These are phyloP conservation scores for Callithrix jacchus DNA, from an alignment of 2,113 vertebrate species.

Conservation along the genomic window DNA sequence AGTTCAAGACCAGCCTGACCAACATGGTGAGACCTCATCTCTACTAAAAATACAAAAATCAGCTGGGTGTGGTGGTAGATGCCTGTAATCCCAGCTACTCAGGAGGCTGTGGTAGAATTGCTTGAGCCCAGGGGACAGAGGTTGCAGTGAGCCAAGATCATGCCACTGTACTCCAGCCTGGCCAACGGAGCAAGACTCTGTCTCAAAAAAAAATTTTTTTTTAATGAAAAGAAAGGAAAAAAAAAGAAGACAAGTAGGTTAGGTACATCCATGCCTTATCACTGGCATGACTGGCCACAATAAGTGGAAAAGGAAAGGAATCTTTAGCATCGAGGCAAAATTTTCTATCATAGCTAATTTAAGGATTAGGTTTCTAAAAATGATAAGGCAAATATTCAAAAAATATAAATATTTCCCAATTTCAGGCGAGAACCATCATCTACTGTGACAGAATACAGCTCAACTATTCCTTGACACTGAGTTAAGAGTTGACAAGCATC, in stretches of 20 bases:
- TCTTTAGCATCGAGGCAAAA: not conserved
- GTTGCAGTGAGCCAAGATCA: too few relatives aligned
- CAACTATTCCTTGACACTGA: not conserved
- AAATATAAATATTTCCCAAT: not conserved
- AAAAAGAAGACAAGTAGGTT: not conserved
- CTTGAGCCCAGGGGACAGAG: too few relatives aligned
- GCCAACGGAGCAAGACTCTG: too few relatives aligned
- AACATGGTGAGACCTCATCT: too few relatives aligned
- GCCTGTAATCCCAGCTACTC: too few relatives aligned
- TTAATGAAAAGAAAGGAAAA: too few relatives aligned
- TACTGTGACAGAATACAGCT: not conserved
- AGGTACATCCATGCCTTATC: not conserved
- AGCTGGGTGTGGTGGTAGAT: too few relatives aligned
- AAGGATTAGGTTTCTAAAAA: slow-evolving; percentile 20
- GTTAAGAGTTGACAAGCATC: not conserved
- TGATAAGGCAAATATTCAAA: not conserved
- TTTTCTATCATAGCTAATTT: not conserved
- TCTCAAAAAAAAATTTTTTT: too few relatives aligned
- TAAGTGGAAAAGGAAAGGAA: not conserved
- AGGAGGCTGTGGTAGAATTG: too few relatives aligned
- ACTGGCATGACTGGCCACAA: not conserved
- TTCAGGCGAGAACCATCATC: not conserved
- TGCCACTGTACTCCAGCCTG: too few relatives aligned
- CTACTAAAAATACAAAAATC: too few relatives aligned
- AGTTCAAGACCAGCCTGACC: too few relatives aligned